These are phyloP conservation scores for Platycercus adscitus DNA, from an alignment of 2,113 vertebrate genomes.

Conservation along the genomic window DNA sequence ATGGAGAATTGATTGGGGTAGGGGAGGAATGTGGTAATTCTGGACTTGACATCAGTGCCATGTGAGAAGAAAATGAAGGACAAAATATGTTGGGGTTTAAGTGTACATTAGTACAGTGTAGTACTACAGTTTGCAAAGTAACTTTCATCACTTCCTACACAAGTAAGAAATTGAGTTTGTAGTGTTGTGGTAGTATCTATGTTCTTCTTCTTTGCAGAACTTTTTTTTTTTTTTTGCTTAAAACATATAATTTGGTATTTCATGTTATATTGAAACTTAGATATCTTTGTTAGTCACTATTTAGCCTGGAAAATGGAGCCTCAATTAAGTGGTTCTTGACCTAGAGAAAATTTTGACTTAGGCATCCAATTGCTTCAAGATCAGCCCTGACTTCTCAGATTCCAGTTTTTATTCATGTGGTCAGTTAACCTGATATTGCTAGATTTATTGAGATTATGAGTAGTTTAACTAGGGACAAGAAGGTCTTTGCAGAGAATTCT, in stretches of 20 bases:
- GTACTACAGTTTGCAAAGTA: background rate
- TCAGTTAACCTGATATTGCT: conserved; percentile 1
- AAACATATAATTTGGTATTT: background rate
- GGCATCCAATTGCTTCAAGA: background rate
- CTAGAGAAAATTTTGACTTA: background rate
- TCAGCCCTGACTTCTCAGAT: background rate
- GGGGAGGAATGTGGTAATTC: background rate
- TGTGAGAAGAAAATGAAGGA: background rate
- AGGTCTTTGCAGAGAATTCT: background rate
- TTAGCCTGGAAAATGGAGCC: background rate
- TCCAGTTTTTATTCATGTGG: background rate
- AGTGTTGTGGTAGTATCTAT: background rate
- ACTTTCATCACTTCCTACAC: background rate
- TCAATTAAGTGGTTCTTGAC: background rate
- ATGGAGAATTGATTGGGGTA: background rate
- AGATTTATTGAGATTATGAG: conserved; percentile 26
- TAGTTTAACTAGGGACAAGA: background rate
- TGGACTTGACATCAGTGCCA: background rate
- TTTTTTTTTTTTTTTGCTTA: background rate
- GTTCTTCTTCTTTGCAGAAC: background rate
- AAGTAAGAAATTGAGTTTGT: background rate
- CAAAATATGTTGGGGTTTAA: background rate
- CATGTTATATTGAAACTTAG: background rate
- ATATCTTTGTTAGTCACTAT: background rate
- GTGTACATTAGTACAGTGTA: background rate